A percentile compares a stretch with the other conserved stretches of the same genome.
phyloP scores from a whole-genome alignment of 2,113 vertebrate species.

The Ictalurus furcatus region DNA sequence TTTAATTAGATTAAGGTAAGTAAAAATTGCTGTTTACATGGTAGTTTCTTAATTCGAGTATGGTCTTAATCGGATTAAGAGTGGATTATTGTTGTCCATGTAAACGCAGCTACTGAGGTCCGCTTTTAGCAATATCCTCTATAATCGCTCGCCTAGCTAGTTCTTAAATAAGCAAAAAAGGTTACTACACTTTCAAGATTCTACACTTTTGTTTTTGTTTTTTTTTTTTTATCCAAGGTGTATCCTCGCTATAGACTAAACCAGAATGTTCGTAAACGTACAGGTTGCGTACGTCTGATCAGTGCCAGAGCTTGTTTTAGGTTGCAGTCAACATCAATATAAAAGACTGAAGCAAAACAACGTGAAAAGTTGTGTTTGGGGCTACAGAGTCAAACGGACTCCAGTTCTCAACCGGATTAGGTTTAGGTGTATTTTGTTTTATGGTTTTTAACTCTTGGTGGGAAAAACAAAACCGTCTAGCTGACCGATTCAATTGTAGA shows the following conservation, averaged over 20 bases:
- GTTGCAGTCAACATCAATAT: background rate
- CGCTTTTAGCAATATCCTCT: background rate
- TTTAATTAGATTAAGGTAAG: too few species aligned
- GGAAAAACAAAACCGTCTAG: background rate
- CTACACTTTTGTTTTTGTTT: background rate
- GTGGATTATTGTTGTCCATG: too few species aligned
- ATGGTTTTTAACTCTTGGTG: background rate
- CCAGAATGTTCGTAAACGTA: background rate
- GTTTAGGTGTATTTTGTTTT: background rate
- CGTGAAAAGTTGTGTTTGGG: background rate
- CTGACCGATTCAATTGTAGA: background rate
- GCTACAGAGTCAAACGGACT: background rate
- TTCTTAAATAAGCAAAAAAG: too few species aligned
- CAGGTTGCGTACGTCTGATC: background rate
- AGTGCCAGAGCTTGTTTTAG: background rate
- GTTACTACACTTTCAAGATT: background rate
- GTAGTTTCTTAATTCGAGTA: too few species aligned
- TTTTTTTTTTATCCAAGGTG: background rate
- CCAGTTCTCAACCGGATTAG: background rate
- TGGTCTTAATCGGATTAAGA: too few species aligned
- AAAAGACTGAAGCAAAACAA: background rate
- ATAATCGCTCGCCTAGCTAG: background rate
- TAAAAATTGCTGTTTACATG: too few species aligned
- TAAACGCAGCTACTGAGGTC: too few species aligned
- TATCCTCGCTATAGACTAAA: background rate